Evolutionary conservation across 2,113 vertebrate genomes (phyloP), one percentile per base, ranked within the genome.

Genomic region (Scomber colias): DNA sequence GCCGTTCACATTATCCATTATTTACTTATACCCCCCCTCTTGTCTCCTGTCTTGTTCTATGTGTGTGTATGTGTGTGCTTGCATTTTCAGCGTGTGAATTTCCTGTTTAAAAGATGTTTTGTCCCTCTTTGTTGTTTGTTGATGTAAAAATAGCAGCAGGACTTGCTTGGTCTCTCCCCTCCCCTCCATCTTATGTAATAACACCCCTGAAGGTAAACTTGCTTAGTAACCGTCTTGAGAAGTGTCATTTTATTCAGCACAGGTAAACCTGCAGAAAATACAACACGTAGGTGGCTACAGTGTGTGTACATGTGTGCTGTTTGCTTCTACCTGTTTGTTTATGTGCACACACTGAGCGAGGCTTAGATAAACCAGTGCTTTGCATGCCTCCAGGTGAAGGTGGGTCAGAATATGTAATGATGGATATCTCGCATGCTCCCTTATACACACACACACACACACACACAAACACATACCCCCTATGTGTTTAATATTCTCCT

Each of bases 131-230:
- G 61, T 68, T 71, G 61, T 89, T 77, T 72, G 77, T 48, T 15
- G 71, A 71, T 81, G 51, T 77, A 86, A 83, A 91, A 87, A 90
- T 89, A 89, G 79, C 69, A 69, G 11, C 69, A 69, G 11, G 50
- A 76, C 53, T 50, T 69, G 49, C 51, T 59, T 40, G 35, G 16
- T 45, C 24, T 53, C 8, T 8, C 13, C 27, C 15, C n/a, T 61
- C 19, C 51, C 17, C n/a, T 30, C 6, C 73, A 11, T 11, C 53
- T 91, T 91, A 89, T 57, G 62, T 87, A 91, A 92, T 70, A 66
- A 65, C 31, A 63, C 71, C 65, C 75, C 72, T 74, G 46, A 87
- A 84, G 84, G 76, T 54, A 67, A 72, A 24, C 35, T 46, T 60
- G 53, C 84, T 67, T 79, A 61, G 65, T 77, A 71, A 62, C 54